A percentile compares a stretch with the other conserved stretches of the same genome.
These are phyloP conservation scores for Triplophysa siluroides DNA, from an alignment of 2,113 vertebrate species.

Conservation along the genomic window DNA sequence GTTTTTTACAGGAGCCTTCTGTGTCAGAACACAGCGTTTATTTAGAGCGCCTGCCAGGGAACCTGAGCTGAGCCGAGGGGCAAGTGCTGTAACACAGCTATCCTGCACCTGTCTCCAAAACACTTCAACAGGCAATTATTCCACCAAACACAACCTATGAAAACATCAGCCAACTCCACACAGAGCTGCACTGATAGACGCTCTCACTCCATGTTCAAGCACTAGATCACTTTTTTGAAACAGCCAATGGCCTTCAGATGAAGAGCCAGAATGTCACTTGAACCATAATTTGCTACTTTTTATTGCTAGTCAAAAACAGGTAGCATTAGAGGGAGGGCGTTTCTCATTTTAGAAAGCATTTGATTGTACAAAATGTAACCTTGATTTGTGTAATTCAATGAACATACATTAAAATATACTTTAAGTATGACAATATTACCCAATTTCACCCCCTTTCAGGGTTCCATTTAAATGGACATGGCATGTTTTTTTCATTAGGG, in stretches of 20 bases:
- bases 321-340: too few relatives aligned
- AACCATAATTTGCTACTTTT: too few relatives aligned
- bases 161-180: constrained; percentile 40
- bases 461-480: too few relatives aligned
- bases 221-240: not conserved
- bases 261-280: too few relatives aligned
- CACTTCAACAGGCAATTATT: constrained; percentile 57
- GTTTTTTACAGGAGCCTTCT: constrained; percentile 52
- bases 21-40: constrained; percentile 55
- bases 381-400: not conserved
- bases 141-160: constrained; percentile 44
- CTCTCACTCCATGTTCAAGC: not conserved
- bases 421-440: too few relatives aligned
- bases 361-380: not conserved
- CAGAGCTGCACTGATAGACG: constrained; percentile 23
- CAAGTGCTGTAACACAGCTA: constrained; percentile 25
- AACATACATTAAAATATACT: not conserved
- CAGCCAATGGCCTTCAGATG: not conserved
- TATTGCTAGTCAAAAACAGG: too few relatives aligned
- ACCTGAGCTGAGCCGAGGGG: constrained; percentile 31
- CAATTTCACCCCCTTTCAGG: too few relatives aligned
- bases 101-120: constrained; percentile 58
- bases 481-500: too few relatives aligned
- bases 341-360: not conserved
- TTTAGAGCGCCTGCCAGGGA: constrained; percentile 39